These are phyloP conservation scores for Ectemnius cavifrons DNA, from an alignment of 2,888 invertebrate genomes.

Conservation along the genomic window DNA sequence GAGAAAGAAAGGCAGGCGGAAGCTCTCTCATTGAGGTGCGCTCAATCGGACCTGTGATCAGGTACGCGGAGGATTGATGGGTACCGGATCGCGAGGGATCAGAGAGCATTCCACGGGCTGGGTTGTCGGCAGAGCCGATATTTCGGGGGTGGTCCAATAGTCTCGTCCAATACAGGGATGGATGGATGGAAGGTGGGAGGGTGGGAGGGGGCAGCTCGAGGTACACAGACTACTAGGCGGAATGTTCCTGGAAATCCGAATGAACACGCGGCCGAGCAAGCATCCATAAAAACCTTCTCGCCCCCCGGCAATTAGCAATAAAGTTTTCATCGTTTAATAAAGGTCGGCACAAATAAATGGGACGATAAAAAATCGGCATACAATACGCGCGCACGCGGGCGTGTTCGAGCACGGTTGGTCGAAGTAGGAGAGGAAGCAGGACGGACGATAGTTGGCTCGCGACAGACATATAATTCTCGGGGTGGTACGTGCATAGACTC, in stretches of 20 bases:
- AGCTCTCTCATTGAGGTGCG: too few species aligned
- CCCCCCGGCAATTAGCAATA: constrained; percentile 73
- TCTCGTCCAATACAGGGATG: too few species aligned
- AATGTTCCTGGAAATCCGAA: constrained; percentile 65
- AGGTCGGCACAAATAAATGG: constrained; percentile 72
- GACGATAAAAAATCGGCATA: constrained; percentile 72
- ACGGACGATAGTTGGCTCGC: constrained; percentile 22
- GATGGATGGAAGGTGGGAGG: too few species aligned
- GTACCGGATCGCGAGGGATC: too few species aligned
- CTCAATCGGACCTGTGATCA: too few species aligned
- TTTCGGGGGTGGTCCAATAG: too few species aligned
- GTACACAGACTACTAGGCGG: constrained; percentile 14
- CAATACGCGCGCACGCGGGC: constrained; percentile 57
- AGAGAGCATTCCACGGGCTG: too few species aligned
- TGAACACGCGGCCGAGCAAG: constrained; percentile 68
- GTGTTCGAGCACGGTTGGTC: neutral
- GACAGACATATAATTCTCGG: constrained; percentile 57
- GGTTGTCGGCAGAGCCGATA: too few species aligned
- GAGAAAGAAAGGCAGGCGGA: too few species aligned
- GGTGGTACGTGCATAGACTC: constrained; percentile 51
- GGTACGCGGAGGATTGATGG: too few species aligned
- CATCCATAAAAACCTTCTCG: constrained; percentile 71
- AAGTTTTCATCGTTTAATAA: constrained; percentile 75
- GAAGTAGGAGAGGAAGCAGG: neutral
- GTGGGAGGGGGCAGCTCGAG: neutral